phyloP scores from a whole-genome alignment of 2,113 vertebrate species.

The Tringa solitaria region DNA sequence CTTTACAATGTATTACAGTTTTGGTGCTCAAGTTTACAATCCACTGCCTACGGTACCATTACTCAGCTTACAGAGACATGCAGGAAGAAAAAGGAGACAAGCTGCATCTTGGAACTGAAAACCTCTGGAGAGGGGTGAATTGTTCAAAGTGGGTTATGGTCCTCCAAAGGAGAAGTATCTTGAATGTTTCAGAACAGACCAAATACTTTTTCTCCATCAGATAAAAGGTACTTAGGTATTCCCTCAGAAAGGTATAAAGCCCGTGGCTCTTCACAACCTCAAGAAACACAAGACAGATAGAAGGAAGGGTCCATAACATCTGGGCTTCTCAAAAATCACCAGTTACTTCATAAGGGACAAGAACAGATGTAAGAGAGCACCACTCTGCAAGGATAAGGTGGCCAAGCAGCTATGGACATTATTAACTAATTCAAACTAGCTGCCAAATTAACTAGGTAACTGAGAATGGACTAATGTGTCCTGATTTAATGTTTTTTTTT shows the following conservation, averaged over 20 bases:
- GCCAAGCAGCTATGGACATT: not conserved
- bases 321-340: not conserved
- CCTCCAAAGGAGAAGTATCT: not conserved
- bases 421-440: not conserved
- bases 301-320: not conserved
- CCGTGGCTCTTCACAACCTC: not conserved
- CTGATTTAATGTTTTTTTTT: not conserved
- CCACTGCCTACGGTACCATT: rapidly evolving
- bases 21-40: not conserved
- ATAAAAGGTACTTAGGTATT: not conserved
- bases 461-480: not conserved
- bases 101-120: not conserved
- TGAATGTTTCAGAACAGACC: not conserved
- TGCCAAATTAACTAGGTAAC: not conserved
- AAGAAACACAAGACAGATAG: not conserved
- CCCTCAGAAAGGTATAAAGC: not conserved
- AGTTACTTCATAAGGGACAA: not conserved
- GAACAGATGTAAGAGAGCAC: not conserved
- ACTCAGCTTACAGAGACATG: not conserved
- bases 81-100: not conserved
- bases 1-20: not conserved
- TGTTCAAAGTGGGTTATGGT: not conserved
- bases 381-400: not conserved
- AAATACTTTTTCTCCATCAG: not conserved
- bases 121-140: not conserved